phyloP scores from a whole-genome alignment of 2,888 invertebrate genomes.

The Rhaphigaster nebulosa region DNA sequence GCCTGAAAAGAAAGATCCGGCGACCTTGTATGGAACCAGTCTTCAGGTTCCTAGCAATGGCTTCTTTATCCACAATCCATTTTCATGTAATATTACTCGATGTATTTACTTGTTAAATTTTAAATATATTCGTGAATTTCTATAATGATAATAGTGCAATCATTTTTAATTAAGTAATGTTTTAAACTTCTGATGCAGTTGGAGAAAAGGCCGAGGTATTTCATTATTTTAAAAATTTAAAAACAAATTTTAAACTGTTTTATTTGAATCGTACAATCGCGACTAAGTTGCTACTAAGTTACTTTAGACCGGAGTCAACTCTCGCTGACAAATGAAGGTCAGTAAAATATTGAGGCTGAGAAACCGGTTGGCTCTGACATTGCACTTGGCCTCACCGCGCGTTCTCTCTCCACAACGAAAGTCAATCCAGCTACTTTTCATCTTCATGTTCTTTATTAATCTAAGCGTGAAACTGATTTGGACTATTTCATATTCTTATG shows the following conservation, averaged over 20 bases:
- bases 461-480: background rate
- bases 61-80: background rate
- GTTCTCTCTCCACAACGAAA: background rate
- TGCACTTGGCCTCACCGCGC: no score
- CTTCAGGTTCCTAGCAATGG: background rate
- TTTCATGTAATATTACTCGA: background rate
- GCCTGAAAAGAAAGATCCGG: background rate
- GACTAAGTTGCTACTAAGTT: no score
- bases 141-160: no score
- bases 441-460: background rate
- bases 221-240: no score
- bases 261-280: background rate
- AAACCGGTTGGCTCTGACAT: background rate
- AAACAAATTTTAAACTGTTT: no score
- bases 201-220: no score
- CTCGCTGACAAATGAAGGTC: conserved; percentile 47
- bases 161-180: no score
- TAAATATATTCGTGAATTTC: no score
- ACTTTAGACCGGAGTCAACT: background rate
- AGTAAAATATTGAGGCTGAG: conserved; percentile 26
- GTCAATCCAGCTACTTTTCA: background rate
- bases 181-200: no score
- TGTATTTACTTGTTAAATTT: background rate
- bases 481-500: background rate
- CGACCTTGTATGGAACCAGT: background rate